Evolutionary conservation across 2,797 vertebrate species (phyloP), one percentile per base, ranked within the genome.

Genomic region (Aeoliscus strigatus): DNA sequence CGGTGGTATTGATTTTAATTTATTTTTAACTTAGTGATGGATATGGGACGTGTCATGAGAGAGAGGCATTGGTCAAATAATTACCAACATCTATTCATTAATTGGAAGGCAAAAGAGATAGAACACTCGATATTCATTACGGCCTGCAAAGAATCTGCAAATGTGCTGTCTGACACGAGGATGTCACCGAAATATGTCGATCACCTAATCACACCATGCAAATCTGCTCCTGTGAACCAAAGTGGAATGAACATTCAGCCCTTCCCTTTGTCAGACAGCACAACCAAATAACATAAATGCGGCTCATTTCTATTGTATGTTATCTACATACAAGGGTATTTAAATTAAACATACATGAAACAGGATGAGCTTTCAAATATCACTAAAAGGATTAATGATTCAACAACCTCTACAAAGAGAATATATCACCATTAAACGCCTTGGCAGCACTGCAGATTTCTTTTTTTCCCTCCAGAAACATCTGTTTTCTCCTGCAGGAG

Each of bases 21-120:
- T 90, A 87, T 88, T 87, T 88, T 86, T 88, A 87, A 89, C 86
- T 88, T 88, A 87, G 84, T 88, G 88, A 89, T 87, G 85, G 87
- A 88, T 89, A 87, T 82, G 82, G 81, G 80, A 86, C 87, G 75
- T 83, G 74, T 82, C 75, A 67, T 67, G 73, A 74, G 65, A 86
- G 66, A 85, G 79, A 73, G 70, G 73, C 75, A 84, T 79, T 82
- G 79, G 82, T 85, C 79, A 85, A 86, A 86, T 87, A 88, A 88
- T 89, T 87, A 87, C 85, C 81, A 86, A 73, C 83, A 88, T 87
- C 76, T 87, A 88, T 85, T 83, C 80, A 86, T 88, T 88, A 86
- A 87, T 86, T 86, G 82, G 79, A 83, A 80, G 74, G 75, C 61
- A 74, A 78, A 87, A 82, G 77, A 85, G 78, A 88, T 74, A 54